Conservation (phyloP, 1,140 invertebrate species). For the Anoplophora glabripennis region DNA sequence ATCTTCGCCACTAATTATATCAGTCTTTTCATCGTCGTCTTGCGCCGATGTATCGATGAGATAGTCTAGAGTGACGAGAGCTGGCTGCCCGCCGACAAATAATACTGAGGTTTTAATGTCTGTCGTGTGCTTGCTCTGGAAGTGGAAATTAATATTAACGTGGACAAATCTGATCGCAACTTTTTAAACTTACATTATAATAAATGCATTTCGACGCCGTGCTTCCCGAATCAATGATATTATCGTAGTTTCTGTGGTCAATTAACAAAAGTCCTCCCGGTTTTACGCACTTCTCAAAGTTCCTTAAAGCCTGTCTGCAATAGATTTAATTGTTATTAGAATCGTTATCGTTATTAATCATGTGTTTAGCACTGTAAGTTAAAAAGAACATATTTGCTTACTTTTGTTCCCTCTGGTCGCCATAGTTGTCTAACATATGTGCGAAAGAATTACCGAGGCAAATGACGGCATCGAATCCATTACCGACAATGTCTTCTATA, state of each 20-base stretch:
- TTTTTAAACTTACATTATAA: slow-evolving; percentile 72
- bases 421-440: slow-evolving; percentile 74
- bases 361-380: background rate
- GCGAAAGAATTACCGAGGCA: slow-evolving; percentile 88
- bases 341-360: background rate
- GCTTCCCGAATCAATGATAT: slow-evolving; percentile 68
- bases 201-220: slow-evolving; percentile 80
- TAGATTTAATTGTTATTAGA: background rate
- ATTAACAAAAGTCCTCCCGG: slow-evolving; percentile 81
- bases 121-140: slow-evolving; percentile 72
- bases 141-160: slow-evolving; percentile 6
- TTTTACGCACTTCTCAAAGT: slow-evolving; percentile 78
- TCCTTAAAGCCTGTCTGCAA: slow-evolving; percentile 61
- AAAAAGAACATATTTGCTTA: slow-evolving; percentile 46
- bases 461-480: slow-evolving; percentile 76
- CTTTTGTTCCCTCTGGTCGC: slow-evolving; percentile 76
- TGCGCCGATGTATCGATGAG: slow-evolving; percentile 55
- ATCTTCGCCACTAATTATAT: slow-evolving; percentile 27
- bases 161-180: background rate
- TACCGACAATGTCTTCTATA: slow-evolving; percentile 57
- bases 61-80: slow-evolving; percentile 77
- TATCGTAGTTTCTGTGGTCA: slow-evolving; percentile 85
- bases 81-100: slow-evolving; percentile 68
- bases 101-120: slow-evolving; percentile 81
- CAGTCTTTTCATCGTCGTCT: slow-evolving; percentile 28